Percentiles rank a stretch among this genome's conserved stretches.
Evolutionary conservation across 2,113 vertebrate genomes (phyloP).

Genomic region (Lagopus muta): DNA sequence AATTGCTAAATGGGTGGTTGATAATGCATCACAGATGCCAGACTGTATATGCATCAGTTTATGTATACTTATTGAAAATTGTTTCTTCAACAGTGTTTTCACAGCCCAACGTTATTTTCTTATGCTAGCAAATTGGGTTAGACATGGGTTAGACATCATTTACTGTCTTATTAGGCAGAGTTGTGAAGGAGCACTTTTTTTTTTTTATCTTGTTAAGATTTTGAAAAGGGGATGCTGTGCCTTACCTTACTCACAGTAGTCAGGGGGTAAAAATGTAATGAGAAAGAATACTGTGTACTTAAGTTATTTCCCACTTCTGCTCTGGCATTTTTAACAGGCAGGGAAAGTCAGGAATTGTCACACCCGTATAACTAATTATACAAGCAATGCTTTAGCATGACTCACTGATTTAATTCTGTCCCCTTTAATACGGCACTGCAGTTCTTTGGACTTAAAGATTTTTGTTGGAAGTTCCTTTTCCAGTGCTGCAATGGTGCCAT

Average conservation of each 20-base stretch:
- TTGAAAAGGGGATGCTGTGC: not conserved
- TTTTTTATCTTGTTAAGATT: not conserved
- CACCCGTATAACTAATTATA: not conserved
- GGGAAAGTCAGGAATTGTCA: not conserved
- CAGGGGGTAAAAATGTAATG: not conserved
- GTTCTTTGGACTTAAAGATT: conserved; percentile 1
- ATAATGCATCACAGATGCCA: not conserved
- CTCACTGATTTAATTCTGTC: conserved; percentile 1
- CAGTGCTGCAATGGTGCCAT: not conserved
- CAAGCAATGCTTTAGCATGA: not conserved
- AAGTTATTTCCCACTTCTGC: not conserved
- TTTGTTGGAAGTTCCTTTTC: conserved; percentile 16
- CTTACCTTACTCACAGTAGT: not conserved
- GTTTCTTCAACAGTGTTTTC: not conserved
- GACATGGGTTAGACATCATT: not conserved
- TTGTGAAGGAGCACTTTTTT: not conserved
- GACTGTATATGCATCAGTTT: not conserved
- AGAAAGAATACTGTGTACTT: not conserved
- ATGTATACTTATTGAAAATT: not conserved
- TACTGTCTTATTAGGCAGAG: not conserved
- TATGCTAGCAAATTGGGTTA: not conserved
- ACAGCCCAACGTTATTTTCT: not conserved
- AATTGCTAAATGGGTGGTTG: not conserved
- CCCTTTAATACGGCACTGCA: not conserved
- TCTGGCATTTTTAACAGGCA: not conserved